Evolutionary conservation across 2,797 vertebrate genomes (phyloP).

Genomic region (Mormyrus hasselquistii): DNA sequence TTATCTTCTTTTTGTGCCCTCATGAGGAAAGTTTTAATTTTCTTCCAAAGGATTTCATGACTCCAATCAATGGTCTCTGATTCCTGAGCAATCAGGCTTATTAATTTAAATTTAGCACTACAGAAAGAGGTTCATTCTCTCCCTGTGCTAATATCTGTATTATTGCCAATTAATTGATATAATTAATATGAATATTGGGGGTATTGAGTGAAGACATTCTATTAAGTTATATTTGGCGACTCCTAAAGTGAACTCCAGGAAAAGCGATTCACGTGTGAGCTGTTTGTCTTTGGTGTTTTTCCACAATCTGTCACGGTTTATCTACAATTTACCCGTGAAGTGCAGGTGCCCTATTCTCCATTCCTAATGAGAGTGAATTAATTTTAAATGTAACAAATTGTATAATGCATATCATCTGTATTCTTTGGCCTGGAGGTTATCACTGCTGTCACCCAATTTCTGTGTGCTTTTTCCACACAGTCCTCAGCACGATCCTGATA

Average conservation of each 20-base stretch:
- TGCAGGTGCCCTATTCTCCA: not conserved
- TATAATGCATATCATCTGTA: slow-evolving; percentile 2
- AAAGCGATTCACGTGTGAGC: not conserved
- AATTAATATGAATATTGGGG: not conserved
- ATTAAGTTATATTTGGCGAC: not conserved
- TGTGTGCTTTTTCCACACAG: not conserved
- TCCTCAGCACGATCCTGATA: not conserved
- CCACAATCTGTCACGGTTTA: not conserved
- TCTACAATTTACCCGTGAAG: not conserved
- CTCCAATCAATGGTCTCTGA: not conserved
- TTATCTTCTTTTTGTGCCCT: not conserved
- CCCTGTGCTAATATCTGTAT: not conserved
- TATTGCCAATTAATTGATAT: not conserved
- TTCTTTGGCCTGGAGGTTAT: not conserved
- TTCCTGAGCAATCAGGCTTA: not conserved
- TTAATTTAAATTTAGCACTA: not conserved
- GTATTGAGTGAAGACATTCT: not conserved
- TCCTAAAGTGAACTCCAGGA: not conserved
- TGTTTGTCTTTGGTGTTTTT: not conserved
- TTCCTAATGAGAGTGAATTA: not conserved
- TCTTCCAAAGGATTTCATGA: not conserved
- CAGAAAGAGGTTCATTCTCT: not conserved
- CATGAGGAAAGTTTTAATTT: not conserved
- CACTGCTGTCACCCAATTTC: not conserved
- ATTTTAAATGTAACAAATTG: slow-evolving; percentile 6